phyloP scores from a whole-genome alignment of 2,113 vertebrate species.

The Clarias batrachus region DNA sequence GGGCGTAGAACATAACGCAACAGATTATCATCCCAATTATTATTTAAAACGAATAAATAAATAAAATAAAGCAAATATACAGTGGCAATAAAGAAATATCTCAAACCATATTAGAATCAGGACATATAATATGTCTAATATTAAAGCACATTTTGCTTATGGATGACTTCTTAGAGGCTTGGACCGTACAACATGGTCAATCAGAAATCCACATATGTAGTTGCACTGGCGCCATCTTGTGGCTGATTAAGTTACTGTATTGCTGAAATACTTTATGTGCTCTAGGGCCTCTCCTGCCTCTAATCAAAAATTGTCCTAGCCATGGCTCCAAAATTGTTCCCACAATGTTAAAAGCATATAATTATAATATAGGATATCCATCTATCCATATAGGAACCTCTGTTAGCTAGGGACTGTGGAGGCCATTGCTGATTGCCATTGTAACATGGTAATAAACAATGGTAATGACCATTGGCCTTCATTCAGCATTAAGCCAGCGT shows the following conservation, averaged over 20 bases:
- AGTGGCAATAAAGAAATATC: background rate
- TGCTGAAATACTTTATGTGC: background rate
- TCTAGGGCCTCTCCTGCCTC: background rate
- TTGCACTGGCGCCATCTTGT: slow-evolving; percentile 29
- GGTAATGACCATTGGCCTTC: too few species aligned
- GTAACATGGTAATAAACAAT: too few species aligned
- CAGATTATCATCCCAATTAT: background rate
- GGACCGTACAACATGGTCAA: background rate
- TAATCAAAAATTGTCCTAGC: background rate
- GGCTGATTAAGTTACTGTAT: background rate
- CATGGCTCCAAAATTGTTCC: background rate
- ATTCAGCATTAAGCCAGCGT: too few species aligned
- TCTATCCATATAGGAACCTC: too few species aligned
- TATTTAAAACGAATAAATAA: background rate
- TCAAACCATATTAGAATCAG: background rate
- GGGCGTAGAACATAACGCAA: background rate
- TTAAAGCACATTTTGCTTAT: background rate
- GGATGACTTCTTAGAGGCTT: too few species aligned
- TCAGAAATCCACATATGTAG: background rate
- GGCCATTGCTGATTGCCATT: too few species aligned
- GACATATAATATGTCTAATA: background rate
- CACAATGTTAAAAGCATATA: background rate
- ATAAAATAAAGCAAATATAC: background rate
- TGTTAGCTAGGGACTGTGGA: too few species aligned
- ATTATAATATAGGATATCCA: background rate